Percentiles rank a stretch among this genome's conserved stretches.
Evolutionary conservation across 2,797 vertebrate genomes (phyloP).

Genomic region (Tympanoctomys barrerae): DNA sequence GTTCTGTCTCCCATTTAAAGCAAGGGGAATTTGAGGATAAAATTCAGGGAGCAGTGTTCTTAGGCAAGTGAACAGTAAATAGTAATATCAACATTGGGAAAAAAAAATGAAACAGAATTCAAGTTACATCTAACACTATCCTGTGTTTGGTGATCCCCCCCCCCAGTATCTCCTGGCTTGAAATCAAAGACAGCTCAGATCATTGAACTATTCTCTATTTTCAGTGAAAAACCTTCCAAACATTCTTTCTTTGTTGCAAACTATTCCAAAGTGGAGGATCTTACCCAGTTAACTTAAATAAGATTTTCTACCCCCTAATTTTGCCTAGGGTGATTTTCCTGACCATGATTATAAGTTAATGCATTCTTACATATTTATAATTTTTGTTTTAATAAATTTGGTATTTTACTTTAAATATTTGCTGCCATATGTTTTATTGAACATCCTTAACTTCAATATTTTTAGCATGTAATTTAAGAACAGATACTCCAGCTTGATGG

Average conservation of each 20-base stretch:
- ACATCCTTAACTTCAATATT: neutral
- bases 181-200: neutral
- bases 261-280: neutral
- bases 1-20: neutral
- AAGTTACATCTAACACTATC: neutral
- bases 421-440: fast-evolving
- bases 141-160: neutral
- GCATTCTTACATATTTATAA: neutral
- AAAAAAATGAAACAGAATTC: neutral
- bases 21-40: neutral
- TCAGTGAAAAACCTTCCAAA: neutral
- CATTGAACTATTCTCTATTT: neutral
- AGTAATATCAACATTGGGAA: neutral
- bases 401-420: neutral
- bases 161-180: neutral
- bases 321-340: neutral
- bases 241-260: neutral
- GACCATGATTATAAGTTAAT: neutral
- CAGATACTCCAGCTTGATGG: neutral
- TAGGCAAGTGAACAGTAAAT: neutral
- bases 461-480: neutral
- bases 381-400: neutral
- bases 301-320: neutral
- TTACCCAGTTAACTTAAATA: neutral
- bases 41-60: neutral